phyloP scores from a whole-genome alignment of 2,113 vertebrate genomes.

The Catagonus wagneri region DNA sequence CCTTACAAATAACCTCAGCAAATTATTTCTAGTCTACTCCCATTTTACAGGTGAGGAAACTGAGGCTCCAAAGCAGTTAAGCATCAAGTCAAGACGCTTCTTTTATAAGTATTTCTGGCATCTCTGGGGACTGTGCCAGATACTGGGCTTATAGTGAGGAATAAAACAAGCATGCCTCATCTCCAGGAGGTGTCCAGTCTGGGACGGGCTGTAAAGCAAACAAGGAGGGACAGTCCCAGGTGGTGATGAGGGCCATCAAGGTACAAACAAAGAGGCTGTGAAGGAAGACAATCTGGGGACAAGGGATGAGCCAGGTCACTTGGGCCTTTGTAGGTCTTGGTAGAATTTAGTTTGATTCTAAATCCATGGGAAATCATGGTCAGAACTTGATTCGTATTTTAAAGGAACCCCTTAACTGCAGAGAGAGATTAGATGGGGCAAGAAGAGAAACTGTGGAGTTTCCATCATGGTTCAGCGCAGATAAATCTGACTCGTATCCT shows the following conservation, averaged over 20 bases:
- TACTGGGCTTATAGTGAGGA: background rate
- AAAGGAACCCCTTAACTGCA: background rate
- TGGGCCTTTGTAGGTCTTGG: background rate
- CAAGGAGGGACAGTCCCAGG: background rate
- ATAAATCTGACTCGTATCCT: no score
- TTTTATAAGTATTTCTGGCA: background rate
- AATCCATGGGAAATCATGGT: background rate
- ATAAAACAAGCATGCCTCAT: background rate
- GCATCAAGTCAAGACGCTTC: background rate
- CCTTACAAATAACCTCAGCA: background rate
- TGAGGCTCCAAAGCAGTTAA: background rate
- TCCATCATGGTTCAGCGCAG: no score
- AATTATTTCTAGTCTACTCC: background rate
- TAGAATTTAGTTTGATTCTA: background rate
- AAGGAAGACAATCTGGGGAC: background rate
- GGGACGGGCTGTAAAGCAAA: background rate
- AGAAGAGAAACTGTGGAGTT: background rate
- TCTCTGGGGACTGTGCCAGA: background rate
- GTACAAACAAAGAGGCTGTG: background rate
- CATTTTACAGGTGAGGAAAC: slow-evolving; percentile 9
- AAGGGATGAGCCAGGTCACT: background rate
- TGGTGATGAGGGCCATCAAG: background rate
- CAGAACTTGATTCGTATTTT: background rate
- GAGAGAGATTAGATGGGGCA: background rate
- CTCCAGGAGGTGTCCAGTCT: background rate